Evolutionary conservation across 30 jellyfish, hydroid and myxozoan species (phyloP).

Genomic region (Chrysaora quinquecirrha): DNA sequence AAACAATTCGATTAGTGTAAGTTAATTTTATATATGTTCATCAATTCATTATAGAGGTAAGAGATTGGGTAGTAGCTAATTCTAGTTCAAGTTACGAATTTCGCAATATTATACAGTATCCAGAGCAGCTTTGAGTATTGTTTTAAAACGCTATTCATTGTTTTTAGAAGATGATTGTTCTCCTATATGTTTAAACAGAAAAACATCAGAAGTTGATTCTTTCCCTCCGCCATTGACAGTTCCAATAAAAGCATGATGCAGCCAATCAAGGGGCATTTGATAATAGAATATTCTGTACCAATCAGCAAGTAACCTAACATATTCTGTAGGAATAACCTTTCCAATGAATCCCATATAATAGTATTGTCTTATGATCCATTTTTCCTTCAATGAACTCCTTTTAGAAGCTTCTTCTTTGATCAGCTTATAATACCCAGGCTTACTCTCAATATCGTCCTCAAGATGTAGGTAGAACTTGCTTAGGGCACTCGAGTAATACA

Average conservation of each 20-base stretch:
- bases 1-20: no score
- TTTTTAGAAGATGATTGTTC: not conserved
- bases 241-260: not conserved
- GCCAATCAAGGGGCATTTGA: no score
- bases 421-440: slow-evolving; percentile 13
- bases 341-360: not conserved
- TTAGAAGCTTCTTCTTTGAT: not conserved
- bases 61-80: not conserved
- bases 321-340: not conserved
- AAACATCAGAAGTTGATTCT: not conserved
- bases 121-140: no score
- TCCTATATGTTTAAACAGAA: not conserved
- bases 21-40: no score
- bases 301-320: not conserved
- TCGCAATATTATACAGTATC: no score
- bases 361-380: not conserved
- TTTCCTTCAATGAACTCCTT: not conserved
- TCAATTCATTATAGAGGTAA: not conserved
- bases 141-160: not conserved
- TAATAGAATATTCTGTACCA: no score
- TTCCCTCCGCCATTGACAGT: not conserved
- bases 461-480: no score
- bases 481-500: slow-evolving; percentile 38
- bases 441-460: no score
- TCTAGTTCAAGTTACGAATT: not conserved